These are phyloP conservation scores for Tonatia bakeri DNA, from an alignment of 2,113 vertebrate species.

Conservation along the genomic window DNA sequence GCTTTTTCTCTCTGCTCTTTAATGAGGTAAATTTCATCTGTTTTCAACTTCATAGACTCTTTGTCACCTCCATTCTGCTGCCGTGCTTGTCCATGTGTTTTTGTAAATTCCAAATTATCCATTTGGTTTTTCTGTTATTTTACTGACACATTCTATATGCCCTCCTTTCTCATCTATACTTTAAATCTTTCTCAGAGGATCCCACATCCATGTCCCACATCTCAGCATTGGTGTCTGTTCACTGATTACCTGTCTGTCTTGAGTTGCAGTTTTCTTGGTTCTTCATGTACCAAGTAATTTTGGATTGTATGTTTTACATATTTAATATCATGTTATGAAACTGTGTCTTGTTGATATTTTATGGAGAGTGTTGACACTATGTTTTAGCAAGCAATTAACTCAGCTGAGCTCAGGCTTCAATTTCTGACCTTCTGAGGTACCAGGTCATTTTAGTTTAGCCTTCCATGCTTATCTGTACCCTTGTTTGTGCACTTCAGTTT, in stretches of 20 bases:
- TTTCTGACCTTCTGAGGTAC: background rate
- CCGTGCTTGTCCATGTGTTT: background rate
- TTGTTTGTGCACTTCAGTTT: background rate
- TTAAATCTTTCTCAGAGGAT: background rate
- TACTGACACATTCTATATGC: background rate
- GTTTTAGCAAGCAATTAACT: background rate
- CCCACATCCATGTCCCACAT: background rate
- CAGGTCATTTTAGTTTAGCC: background rate
- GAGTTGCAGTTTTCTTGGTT: background rate
- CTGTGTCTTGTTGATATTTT: background rate
- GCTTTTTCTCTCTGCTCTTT: background rate
- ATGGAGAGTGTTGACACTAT: background rate
- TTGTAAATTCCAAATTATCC: background rate
- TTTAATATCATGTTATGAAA: background rate
- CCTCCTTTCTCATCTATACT: background rate
- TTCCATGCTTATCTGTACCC: background rate
- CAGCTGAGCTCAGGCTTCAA: background rate
- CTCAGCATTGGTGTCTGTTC: background rate
- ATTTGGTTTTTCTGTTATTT: background rate
- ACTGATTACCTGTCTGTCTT: background rate
- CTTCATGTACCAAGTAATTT: background rate
- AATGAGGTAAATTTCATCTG: background rate
- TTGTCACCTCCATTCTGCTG: background rate
- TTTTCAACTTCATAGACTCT: background rate
- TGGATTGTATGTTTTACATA: background rate